phyloP scores from a whole-genome alignment of 2,888 invertebrate species.

The Drosophila fulvimacula region DNA sequence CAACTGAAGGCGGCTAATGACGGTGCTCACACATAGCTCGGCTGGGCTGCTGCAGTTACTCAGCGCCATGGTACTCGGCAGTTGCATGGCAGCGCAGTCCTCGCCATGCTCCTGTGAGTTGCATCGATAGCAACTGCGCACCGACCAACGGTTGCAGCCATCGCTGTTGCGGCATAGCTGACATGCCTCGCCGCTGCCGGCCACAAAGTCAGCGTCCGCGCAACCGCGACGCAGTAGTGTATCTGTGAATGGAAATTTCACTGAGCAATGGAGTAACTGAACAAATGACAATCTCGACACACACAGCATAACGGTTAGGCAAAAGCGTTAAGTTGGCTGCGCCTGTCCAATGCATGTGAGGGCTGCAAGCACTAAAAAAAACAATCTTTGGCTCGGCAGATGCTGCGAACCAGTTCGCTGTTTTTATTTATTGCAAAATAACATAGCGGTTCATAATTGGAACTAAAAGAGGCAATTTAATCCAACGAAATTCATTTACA shows the following conservation, averaged over 20 bases:
- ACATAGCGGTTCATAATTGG: background rate
- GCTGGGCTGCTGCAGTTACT: constrained; percentile 64
- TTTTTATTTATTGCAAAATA: background rate
- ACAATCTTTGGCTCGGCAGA: background rate
- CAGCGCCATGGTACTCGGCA: constrained; percentile 49
- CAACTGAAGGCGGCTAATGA: constrained; percentile 64
- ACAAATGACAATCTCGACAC: background rate
- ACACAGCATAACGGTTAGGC: background rate
- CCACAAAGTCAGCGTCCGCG: constrained; percentile 51
- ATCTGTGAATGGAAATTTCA: constrained; percentile 38
- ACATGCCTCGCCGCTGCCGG: constrained; percentile 56
- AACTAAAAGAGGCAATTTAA: background rate
- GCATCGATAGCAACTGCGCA: constrained; percentile 80
- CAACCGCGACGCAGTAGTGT: constrained; percentile 77
- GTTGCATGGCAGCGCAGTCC: constrained; percentile 65
- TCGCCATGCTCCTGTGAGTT: constrained; percentile 65
- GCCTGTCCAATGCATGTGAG: background rate
- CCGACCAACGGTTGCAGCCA: constrained; percentile 73
- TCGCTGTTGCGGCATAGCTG: constrained; percentile 72
- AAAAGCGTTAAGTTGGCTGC: constrained; percentile 8
- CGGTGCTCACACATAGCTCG: constrained; percentile 79
- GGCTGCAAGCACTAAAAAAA: background rate
- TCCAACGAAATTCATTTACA: no score
- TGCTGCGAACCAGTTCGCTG: background rate
- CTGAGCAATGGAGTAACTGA: no score